Conservation (phyloP, 2,888 invertebrate genomes). For the Archips crataeganus region DNA sequence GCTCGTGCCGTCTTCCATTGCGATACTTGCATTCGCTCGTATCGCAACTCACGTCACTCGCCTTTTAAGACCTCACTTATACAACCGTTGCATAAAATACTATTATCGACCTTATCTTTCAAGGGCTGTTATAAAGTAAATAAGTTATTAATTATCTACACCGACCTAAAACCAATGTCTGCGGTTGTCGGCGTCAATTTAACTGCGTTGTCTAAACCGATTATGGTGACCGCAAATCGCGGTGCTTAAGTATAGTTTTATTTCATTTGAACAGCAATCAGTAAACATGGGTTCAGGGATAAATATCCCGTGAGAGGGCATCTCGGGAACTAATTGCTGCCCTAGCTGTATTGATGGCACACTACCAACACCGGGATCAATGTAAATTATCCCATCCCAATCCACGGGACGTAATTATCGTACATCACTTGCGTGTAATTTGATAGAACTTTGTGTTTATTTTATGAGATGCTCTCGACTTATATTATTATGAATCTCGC, state of each 20-base stretch:
- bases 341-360: slow-evolving; percentile 80
- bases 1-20: too few species aligned
- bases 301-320: slow-evolving; percentile 70
- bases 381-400: slow-evolving; percentile 73
- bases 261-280: slow-evolving; percentile 66
- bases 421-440: slow-evolving; percentile 43
- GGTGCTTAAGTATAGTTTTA: slow-evolving; percentile 45
- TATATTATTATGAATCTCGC: slow-evolving; percentile 2
- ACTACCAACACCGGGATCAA: slow-evolving; percentile 71
- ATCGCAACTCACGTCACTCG: too few species aligned
- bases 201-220: slow-evolving; percentile 23
- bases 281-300: slow-evolving; percentile 72
- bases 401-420: slow-evolving; percentile 63
- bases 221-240: slow-evolving; percentile 42
- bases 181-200: slow-evolving; percentile 13
- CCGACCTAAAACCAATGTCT: not conserved
- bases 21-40: too few species aligned
- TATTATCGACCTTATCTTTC: not conserved
- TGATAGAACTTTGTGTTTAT: slow-evolving; percentile 38
- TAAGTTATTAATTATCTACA: not conserved
- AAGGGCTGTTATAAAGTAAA: not conserved
- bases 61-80: too few species aligned
- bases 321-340: slow-evolving; percentile 79
- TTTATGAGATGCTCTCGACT: slow-evolving; percentile 5
- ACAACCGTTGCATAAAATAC: too few species aligned